Base-by-base conservation (phyloP, 2,797 vertebrate species). In the Gobionotothen gibberifrons region DNA sequence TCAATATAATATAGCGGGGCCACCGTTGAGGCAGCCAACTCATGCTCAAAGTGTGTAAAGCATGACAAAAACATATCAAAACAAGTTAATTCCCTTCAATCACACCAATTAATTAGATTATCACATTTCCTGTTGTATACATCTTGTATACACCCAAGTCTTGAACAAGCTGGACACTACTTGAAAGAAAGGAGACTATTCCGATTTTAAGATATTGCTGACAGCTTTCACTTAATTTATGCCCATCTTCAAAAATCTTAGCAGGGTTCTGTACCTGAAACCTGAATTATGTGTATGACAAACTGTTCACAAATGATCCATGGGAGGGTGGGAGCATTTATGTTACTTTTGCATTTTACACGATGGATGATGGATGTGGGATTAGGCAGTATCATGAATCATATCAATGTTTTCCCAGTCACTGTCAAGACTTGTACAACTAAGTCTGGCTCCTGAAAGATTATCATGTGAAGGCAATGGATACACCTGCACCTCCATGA, bases 331-430 rank as follows among this genome's bases (percentile, higher is more conserved):
- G 65, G 51, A 59, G 72, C 74, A 78, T 88, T 85, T 74, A 76
- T 79, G 82, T 85, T 79, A 71, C 71, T 75, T 74, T 80, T 17
- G n/a, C 47, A 48, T 82, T 87, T 76, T 85, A 68, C 81, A 56
- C 9, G 42, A 78, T 55, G 81, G 73, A 83, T 87, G 90, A 91
- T 87, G 72, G 86, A 91, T 87, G 84, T 73, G 61, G 75, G 84
- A 90, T 89, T 79, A 87, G 75, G 58, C 75, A 46, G 60, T 57
- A 76, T 84, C 83, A 83, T 90, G 81, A 89, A 89, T 90, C 87
- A 90, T 77, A 85, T 89, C 77, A 74, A n/a, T 74, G 70, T 81
- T 86, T 84, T 76, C 44, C 56, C 62, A 52, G 71, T 78, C 69
- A 78, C 74, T 69, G 78, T 75, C 21, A 44, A 72, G 76, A 78